Evolutionary conservation across 2,797 vertebrate genomes (phyloP).

Genomic region (Sebastiscus albofasciatus): DNA sequence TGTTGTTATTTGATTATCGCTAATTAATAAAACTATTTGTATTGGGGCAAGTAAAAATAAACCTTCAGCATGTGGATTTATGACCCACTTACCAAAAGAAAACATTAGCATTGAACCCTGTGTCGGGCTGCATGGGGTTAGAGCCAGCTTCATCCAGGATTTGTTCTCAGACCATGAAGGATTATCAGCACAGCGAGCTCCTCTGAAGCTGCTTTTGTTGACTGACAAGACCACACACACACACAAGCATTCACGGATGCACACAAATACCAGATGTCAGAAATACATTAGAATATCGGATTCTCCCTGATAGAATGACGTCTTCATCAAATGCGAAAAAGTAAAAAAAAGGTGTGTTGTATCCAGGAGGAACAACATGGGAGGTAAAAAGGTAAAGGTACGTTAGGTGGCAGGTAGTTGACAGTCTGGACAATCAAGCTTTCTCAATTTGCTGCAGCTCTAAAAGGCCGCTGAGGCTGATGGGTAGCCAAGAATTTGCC

Average conservation of each 20-base stretch:
- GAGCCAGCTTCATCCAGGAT: constrained; percentile 25
- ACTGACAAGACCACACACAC: background rate
- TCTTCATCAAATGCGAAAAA: background rate
- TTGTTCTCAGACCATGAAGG: constrained; percentile 24
- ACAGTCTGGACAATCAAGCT: background rate
- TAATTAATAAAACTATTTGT: too few species aligned
- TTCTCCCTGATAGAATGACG: background rate
- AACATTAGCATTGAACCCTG: too few species aligned
- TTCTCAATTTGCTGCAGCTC: background rate
- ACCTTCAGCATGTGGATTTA: too few species aligned
- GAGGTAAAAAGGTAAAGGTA: background rate
- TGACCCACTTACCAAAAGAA: too few species aligned
- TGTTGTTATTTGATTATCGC: too few species aligned
- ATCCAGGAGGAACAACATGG: background rate
- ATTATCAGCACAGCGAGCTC: constrained; percentile 13
- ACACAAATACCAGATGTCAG: background rate
- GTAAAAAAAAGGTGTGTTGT: background rate
- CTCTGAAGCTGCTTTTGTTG: constrained; percentile 17
- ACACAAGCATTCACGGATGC: background rate
- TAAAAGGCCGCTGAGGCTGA: constrained; percentile 18
- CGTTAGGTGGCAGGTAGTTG: background rate
- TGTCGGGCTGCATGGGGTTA: background rate
- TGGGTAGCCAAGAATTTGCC: constrained; percentile 10
- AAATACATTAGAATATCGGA: background rate
- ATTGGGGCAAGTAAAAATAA: too few species aligned